These are phyloP conservation scores for Lamellibrachia columna DNA, from an alignment of 2,888 invertebrate species.

Conservation along the genomic window DNA sequence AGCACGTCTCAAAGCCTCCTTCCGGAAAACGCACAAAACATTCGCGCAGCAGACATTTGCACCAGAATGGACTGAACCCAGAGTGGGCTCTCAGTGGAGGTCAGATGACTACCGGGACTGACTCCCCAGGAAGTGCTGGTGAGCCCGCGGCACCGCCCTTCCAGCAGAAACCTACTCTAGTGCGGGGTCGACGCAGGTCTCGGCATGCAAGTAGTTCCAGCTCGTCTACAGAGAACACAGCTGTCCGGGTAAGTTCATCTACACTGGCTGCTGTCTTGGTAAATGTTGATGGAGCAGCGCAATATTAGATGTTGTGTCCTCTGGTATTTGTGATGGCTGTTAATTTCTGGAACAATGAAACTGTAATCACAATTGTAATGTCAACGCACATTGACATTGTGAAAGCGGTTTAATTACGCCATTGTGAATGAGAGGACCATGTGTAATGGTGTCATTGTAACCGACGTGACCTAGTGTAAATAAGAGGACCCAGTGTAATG, in stretches of 20 bases:
- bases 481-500: not conserved
- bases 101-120: not conserved
- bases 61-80: not conserved
- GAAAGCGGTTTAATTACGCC: not conserved
- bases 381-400: not conserved
- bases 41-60: not conserved
- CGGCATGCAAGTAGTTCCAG: not conserved
- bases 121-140: not conserved
- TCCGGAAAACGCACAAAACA: not conserved
- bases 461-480: too few species aligned
- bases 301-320: not conserved
- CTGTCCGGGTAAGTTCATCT: not conserved
- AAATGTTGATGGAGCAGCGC: not conserved
- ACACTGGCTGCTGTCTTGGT: too few species aligned
- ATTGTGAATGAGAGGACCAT: not conserved
- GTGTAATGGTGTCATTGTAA: not conserved
- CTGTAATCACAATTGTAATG: not conserved
- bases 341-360: not conserved
- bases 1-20: not conserved
- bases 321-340: not conserved
- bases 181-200: not conserved
- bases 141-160: not conserved
- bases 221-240: not conserved
- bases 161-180: not conserved
- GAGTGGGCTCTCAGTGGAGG: slow-evolving; percentile 28